phyloP scores from a whole-genome alignment of 2,888 invertebrate species.

The Watsonalla cultraria region DNA sequence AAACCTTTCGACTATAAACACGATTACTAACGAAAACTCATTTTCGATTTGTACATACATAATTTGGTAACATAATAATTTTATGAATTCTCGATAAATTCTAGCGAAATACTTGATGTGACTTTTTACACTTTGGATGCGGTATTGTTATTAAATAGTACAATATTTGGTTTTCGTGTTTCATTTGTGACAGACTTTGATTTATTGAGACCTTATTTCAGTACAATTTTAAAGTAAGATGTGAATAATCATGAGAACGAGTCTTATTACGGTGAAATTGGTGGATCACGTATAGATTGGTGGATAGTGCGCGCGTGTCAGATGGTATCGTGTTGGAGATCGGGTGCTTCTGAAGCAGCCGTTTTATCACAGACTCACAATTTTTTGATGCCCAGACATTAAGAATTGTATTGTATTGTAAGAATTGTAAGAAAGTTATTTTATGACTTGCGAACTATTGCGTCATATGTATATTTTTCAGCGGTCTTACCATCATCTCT shows the following conservation, averaged over 20 bases:
- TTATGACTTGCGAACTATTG: too few relatives aligned
- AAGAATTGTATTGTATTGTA: too few relatives aligned
- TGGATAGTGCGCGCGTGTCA: conserved; percentile 39
- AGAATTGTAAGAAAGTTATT: too few relatives aligned
- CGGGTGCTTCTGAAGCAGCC: conserved; percentile 34
- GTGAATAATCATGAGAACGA: conserved; percentile 63
- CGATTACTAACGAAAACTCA: conserved; percentile 36
- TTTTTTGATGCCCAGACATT: neutral
- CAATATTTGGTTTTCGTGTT: neutral
- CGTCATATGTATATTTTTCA: too few relatives aligned
- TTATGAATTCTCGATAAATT: too few relatives aligned
- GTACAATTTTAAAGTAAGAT: conserved; percentile 14
- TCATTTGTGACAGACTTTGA: neutral
- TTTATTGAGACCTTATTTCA: neutral
- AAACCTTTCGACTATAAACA: conserved; percentile 37
- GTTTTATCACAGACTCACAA: neutral
- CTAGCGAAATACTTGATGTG: too few relatives aligned
- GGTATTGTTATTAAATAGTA: neutral
- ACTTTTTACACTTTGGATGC: too few relatives aligned
- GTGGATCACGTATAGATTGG: conserved; percentile 56
- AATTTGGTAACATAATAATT: neutral
- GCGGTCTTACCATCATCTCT: too few relatives aligned
- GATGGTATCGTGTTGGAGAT: conserved; percentile 53
- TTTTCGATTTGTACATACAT: neutral
- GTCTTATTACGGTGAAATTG: conserved; percentile 64